Evolutionary conservation across 1,140 invertebrate species (phyloP).

Genomic region (Drosophila repletoides): DNA sequence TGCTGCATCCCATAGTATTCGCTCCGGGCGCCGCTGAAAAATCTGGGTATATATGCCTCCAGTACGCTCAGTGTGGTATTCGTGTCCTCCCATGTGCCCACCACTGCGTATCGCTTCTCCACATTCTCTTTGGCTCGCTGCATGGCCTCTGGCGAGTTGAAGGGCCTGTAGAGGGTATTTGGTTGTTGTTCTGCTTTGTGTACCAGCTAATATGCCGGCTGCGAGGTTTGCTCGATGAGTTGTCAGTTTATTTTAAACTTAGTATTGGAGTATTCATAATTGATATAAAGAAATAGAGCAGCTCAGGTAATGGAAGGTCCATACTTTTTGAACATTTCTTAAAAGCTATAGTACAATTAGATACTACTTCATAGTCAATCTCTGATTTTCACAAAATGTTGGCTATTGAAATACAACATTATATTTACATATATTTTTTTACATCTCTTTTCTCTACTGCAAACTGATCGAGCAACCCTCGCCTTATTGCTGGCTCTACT

Average conservation of each 20-base stretch:
- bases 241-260: background rate
- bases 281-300: no score
- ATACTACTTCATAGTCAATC: no score
- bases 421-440: no score
- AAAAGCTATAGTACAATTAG: no score
- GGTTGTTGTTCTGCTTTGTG: background rate
- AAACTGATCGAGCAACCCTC: slow-evolving; percentile 9
- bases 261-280: no score
- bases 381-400: no score
- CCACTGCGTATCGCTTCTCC: slow-evolving; percentile 92
- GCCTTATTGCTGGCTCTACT: slow-evolving; percentile 1
- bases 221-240: slow-evolving; percentile 21
- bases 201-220: background rate
- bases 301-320: no score
- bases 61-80: slow-evolving; percentile 92
- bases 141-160: slow-evolving; percentile 91
- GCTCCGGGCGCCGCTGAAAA: slow-evolving; percentile 88
- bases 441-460: no score
- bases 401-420: no score
- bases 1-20: slow-evolving; percentile 84
- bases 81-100: slow-evolving; percentile 94
- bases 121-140: slow-evolving; percentile 92
- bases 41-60: slow-evolving; percentile 91
- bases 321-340: no score
- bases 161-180: slow-evolving; percentile 85